phyloP scores from a whole-genome alignment of 23 tunicate species.

The Aplidium turbinatum region DNA sequence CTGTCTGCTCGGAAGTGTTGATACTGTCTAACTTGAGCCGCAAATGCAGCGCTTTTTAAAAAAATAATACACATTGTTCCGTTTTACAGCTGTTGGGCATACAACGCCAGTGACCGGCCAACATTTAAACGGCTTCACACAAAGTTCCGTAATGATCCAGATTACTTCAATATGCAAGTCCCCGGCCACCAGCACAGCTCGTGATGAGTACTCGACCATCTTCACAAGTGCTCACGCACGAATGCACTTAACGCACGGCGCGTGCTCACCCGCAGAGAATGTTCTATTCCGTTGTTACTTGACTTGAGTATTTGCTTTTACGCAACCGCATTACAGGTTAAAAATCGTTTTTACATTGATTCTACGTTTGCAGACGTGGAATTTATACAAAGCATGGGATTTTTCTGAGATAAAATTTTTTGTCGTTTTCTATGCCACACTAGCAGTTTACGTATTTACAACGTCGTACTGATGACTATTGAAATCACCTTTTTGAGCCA shows the following conservation, averaged over 20 bases:
- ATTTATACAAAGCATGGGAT: too few species aligned
- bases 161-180: slow-evolving; percentile 88
- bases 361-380: too few species aligned
- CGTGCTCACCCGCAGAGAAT: not conserved
- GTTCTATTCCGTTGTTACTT: not conserved
- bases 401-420: too few species aligned
- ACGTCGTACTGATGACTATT: too few species aligned
- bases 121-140: slow-evolving; percentile 83
- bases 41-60: too few species aligned
- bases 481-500: too few species aligned
- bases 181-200: slow-evolving; percentile 67
- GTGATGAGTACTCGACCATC: too few species aligned
- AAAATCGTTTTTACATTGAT: too few species aligned
- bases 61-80: not conserved
- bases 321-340: not conserved
- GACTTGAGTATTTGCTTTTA: not conserved
- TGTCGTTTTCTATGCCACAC: too few species aligned
- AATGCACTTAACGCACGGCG: slow-evolving; percentile 5
- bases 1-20: too few species aligned
- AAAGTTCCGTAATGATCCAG: slow-evolving; percentile 89
- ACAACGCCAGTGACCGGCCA: slow-evolving; percentile 75
- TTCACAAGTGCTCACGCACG: slow-evolving; percentile 4
- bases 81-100: slow-evolving; percentile 80
- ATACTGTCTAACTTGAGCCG: too few species aligned
- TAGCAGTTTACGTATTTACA: too few species aligned